Conservation (phyloP, 2,113 vertebrate species). For the Xyliphius kryptos region DNA sequence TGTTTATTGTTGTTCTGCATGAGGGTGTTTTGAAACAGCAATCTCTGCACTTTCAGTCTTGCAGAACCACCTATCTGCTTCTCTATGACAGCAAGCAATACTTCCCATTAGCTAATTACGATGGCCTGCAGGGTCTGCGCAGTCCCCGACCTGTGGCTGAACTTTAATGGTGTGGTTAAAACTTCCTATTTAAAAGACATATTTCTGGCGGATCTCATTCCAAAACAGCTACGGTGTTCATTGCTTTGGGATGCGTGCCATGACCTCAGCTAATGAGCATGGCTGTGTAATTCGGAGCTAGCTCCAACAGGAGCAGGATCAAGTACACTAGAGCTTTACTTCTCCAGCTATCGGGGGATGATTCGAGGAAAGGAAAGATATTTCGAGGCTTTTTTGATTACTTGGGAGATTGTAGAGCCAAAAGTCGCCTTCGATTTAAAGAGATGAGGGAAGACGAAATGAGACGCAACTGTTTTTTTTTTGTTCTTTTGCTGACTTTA, state of each 20-base stretch:
- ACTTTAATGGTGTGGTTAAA: slow-evolving; percentile 24
- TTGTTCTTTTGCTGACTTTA: too few relatives aligned
- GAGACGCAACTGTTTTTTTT: too few relatives aligned
- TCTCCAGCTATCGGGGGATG: too few relatives aligned
- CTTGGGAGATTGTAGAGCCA: too few relatives aligned
- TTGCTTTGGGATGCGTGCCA: slow-evolving; percentile 1
- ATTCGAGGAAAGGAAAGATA: too few relatives aligned
- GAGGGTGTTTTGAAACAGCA: too few relatives aligned
- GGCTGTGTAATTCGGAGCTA: slow-evolving; percentile 21
- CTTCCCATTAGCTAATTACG: slow-evolving; percentile 23
- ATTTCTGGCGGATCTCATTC: slow-evolving; percentile 25
- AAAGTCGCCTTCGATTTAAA: too few relatives aligned
- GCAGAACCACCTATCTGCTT: background rate
- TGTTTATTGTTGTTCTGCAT: too few relatives aligned
- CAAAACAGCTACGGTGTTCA: slow-evolving; percentile 24
- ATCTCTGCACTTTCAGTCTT: background rate
- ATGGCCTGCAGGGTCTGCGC: slow-evolving; percentile 23
- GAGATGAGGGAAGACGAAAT: too few relatives aligned
- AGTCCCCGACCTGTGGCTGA: slow-evolving; percentile 13
- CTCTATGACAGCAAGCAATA: slow-evolving; percentile 29
- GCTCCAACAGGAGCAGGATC: background rate
- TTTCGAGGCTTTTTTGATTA: too few relatives aligned
- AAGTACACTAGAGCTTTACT: too few relatives aligned
- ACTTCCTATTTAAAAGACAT: slow-evolving; percentile 23
- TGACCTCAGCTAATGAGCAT: slow-evolving; percentile 32